Percentiles rank a stretch among this genome's conserved stretches.
Conservation (phyloP, 2,888 invertebrate species). For the Seira sanloemensis region DNA sequence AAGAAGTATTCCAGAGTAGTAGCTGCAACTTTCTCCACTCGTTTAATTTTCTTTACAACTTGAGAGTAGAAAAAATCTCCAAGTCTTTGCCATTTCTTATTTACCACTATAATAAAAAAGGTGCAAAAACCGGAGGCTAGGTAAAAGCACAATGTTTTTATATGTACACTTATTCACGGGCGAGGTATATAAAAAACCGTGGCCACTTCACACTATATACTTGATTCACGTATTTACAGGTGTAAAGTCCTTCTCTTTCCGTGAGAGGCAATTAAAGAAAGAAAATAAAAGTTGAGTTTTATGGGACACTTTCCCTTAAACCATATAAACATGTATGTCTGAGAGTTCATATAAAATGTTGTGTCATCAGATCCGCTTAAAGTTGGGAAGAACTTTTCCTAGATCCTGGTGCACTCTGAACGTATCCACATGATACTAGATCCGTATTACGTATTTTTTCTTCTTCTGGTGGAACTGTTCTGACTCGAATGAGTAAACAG, state of each 20-base stretch:
- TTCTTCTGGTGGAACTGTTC: not conserved
- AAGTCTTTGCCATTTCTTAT: not conserved
- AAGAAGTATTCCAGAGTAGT: not conserved
- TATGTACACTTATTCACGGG: not conserved
- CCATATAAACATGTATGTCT: too few species aligned
- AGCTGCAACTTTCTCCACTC: not conserved
- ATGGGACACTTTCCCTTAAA: conserved; percentile 1
- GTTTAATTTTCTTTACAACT: not conserved
- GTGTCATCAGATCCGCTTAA: conserved; percentile 2
- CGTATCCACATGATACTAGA: not conserved
- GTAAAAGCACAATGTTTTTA: not conserved
- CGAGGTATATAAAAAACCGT: too few species aligned
- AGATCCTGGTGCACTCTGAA: not conserved
- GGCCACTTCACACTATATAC: not conserved
- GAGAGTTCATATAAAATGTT: too few species aligned
- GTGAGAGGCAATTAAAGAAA: conserved; percentile 2
- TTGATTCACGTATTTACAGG: not conserved
- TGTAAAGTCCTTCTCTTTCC: conserved; percentile 2
- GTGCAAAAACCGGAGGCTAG: conserved; percentile 8
- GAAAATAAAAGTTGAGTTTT: conserved; percentile 1
- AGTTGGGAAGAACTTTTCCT: not conserved
- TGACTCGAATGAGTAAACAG: not conserved
- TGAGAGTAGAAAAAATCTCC: not conserved
- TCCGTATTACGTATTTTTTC: not conserved
- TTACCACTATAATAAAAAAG: not conserved